Evolutionary conservation across 2,113 vertebrate species (phyloP), one percentile per base, ranked within the genome.

Genomic region (Scortum barcoo): DNA sequence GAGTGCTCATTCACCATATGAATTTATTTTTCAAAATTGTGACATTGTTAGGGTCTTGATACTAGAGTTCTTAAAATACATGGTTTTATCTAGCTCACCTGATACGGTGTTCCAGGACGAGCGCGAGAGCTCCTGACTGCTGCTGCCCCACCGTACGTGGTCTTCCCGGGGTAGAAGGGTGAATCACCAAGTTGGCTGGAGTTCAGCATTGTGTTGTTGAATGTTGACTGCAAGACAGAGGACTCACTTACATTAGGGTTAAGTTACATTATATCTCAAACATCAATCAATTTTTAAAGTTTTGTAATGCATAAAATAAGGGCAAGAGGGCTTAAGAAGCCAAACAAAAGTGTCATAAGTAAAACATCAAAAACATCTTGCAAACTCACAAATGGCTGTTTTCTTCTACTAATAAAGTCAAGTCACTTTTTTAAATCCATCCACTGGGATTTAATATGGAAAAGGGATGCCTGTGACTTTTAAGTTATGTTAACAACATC

Each of bases 141-240:
- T 69, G 98, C 95, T 66, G 97, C 98, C n/a, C 98, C 98, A 53
- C 98, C 98, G 0, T 99, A 99, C 0, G 90, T 97, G 26, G 98
- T 99, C 94, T 99, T 99, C 72, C 98, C 98, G 60, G 97, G 96
- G 89, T 99, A 99, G 94, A 97, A 99, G 1, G 97, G 97, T 75
- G 98, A 99, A 92, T 99, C 96, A 38, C 98, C 98, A 79, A 98
- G 95, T 63, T 97, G 97, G 86, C 96, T 97, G 73, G 97, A 96
- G 94, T 97, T 99, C 81, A 98, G 93, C 88, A 95, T 48, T 48
- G 97, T 96, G 87, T 93, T 96, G 92, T 96, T 99, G 91, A 97
- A 95, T 89, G 97, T 93, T 2, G 97, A 93, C 95, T 95, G 58
- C 1, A 76, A 81, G 8, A 33, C 22, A 75, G 42, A 67, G 30